Conservation (phyloP, 2,797 vertebrate genomes). For the Pseudochirops corinnae region DNA sequence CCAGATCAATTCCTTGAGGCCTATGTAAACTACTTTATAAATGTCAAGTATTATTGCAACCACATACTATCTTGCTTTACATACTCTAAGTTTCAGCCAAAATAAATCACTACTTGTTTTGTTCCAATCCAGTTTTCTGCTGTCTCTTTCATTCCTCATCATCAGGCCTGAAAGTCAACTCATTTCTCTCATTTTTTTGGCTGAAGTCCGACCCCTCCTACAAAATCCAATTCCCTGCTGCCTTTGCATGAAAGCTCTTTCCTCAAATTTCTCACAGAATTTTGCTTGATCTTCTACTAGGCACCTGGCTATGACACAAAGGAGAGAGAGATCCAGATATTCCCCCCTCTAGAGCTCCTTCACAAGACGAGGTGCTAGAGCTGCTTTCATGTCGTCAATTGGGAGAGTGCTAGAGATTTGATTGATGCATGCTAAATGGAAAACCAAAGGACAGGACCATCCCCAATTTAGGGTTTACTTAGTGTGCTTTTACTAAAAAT, state of each 20-base stretch:
- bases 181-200: not conserved
- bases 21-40: not conserved
- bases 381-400: not conserved
- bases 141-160: not conserved
- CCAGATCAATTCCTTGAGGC: not conserved
- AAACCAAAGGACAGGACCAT: not conserved
- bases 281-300: not conserved
- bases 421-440: not conserved
- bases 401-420: not conserved
- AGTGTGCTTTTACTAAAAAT: slow-evolving; percentile 30
- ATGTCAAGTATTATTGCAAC: not conserved
- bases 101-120: not conserved
- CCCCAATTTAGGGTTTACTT: slow-evolving; percentile 6
- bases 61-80: not conserved
- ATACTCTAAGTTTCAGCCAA: not conserved
- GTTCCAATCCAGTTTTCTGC: not conserved
- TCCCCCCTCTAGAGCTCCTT: not conserved
- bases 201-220: not conserved
- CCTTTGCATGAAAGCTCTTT: not conserved
- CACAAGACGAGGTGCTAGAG: not conserved
- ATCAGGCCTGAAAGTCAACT: not conserved
- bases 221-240: not conserved
- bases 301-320: not conserved
- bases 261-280: not conserved
- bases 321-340: not conserved